Base-by-base conservation (phyloP, 1,140 invertebrate species). In the Drosophila funebris region DNA sequence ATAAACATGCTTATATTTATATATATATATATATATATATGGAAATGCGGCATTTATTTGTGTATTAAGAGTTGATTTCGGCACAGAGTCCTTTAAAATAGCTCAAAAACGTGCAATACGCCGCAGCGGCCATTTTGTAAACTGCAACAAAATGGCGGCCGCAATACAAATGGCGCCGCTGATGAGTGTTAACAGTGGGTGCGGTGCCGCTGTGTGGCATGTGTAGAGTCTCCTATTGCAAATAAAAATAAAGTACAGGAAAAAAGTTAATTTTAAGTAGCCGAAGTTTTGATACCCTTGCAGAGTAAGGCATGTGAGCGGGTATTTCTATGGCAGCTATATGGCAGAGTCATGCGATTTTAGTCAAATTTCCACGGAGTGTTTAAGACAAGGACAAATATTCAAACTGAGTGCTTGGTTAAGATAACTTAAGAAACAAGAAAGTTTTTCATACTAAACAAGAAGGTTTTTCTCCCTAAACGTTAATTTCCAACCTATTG, bases 21-120 rank as follows among this genome's bases (percentile, higher is more conserved):
- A 63, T n/a, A n/a, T n/a, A n/a, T n/a, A n/a, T 54, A 14, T 43
- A 63, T 22, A n/a, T 57, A 50, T 50, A 63, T 41, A 75, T 58
- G 67, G 37, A 76, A 78, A 87, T 87, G 78, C 78, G 66, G 70
- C 82, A 85, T 85, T 85, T 84, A 84, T 84, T 84, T 84, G 67
- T 85, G 66, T 75, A 87, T 85, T 85, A 85, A 81, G 67, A 75
- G 82, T 68, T 82, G 78, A 78, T 85, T 87, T 81, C 24, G 46
- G 54, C 46, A 62, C 39, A 29, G 16, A 46, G 67, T 24, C n/a
- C 54, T 31, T 48, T 7, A 13, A 50, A 53, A 62, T 70, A 14
- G 41, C 50, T 41, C 14, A 11, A 22, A 44, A 44, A 33, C 13
- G 22, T 27, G 36, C 20, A 33, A 37, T 43, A 66, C 29, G 63